phyloP scores from a whole-genome alignment of 2,888 invertebrate genomes.

The Dendrolimus pini region DNA sequence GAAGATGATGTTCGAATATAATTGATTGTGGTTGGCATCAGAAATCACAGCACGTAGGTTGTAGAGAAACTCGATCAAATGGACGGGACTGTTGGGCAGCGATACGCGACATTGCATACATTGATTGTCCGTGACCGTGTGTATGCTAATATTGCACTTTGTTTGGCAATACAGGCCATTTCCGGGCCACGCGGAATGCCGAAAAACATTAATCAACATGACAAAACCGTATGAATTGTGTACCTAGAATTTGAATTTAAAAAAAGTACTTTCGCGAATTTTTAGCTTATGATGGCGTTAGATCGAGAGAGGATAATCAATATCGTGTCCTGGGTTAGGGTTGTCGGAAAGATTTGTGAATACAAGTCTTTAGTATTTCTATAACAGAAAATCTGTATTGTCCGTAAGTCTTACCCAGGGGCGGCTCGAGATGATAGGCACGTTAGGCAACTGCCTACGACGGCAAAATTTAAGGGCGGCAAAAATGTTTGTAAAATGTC shows the following conservation, averaged over 20 bases:
- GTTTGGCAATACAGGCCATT: slow-evolving; percentile 53
- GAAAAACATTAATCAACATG: slow-evolving; percentile 27
- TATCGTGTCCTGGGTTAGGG: no score
- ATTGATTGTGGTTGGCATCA: slow-evolving; percentile 11
- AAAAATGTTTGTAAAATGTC: no score
- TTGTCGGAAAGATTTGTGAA: no score
- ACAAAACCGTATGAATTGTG: slow-evolving; percentile 16
- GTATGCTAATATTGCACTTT: slow-evolving; percentile 45
- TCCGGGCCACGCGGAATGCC: slow-evolving; percentile 47
- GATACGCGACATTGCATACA: slow-evolving; percentile 19
- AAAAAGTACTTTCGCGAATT: background rate
- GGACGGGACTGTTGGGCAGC: slow-evolving; percentile 11
- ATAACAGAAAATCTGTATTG: no score
- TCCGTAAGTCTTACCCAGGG: no score
- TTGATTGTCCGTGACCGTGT: slow-evolving; percentile 38
- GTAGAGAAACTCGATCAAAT: slow-evolving; percentile 40
- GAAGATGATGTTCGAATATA: no score
- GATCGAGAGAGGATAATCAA: no score
- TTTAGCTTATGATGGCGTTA: background rate
- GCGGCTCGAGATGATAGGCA: no score
- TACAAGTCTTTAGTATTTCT: no score
- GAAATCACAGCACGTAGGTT: slow-evolving; percentile 41
- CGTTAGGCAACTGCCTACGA: no score
- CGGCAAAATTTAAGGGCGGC: no score
- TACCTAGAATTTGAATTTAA: slow-evolving; percentile 21